phyloP scores from a whole-genome alignment of 2,888 invertebrate genomes.

The Coelogynopora nodosa region DNA sequence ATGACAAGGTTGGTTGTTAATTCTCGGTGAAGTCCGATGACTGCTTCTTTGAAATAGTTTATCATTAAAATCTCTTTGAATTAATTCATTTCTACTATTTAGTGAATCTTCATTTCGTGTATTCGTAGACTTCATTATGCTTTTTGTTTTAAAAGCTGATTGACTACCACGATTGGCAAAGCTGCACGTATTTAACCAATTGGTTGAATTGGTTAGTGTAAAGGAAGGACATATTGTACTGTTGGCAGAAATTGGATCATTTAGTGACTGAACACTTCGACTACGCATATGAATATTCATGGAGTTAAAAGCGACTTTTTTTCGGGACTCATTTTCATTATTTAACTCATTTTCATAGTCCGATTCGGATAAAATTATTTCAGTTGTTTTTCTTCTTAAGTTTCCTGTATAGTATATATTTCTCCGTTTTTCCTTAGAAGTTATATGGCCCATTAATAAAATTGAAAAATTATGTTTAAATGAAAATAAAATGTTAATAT shows the following conservation, averaged over 20 bases:
- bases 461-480: too few relatives aligned
- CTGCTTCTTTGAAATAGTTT: not conserved
- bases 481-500: too few relatives aligned
- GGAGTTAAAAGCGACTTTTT: not conserved
- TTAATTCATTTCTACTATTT: not conserved
- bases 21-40: not conserved
- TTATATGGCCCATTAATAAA: not conserved
- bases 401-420: not conserved
- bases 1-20: not conserved
- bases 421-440: constrained; percentile 4
- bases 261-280: not conserved
- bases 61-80: not conserved
- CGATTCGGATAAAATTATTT: constrained; percentile 1
- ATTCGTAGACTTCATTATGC: not conserved
- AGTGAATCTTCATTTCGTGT: not conserved
- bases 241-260: not conserved
- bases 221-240: not conserved
- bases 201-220: not conserved
- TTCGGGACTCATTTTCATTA: not conserved
- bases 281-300: not conserved
- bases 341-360: not conserved
- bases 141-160: not conserved
- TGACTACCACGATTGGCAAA: not conserved
- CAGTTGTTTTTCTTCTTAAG: constrained; percentile 1
- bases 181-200: not conserved